Evolutionary conservation across 2,113 vertebrate species (phyloP), one percentile per base, ranked within the genome.

Genomic region (Empidonax traillii): DNA sequence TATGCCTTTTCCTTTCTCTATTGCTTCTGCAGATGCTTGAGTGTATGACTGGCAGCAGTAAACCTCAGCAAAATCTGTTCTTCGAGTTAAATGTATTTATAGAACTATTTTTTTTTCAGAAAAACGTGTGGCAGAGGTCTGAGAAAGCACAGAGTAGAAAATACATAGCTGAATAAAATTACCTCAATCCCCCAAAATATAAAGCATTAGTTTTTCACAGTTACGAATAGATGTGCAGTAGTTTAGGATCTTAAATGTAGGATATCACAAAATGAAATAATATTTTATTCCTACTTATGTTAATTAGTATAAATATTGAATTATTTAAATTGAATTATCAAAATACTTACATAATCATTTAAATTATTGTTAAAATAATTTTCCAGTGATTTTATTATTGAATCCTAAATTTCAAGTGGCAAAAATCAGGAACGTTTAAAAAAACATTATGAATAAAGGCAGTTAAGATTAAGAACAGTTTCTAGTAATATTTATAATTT

Each of bases 11-110:
- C 18, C 44, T 75, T 74, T 63, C 27, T 73, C 27, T 59, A 8
- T 33, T 87, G 46, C 61, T 75, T 7, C 73, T 80, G 39, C 39
- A 71, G 35, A 17, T 61, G 35, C 44, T 79, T 25, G 55, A 83
- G 39, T 0, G 0, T 21, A 5, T 59, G 61, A 75, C 51, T 69
- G 77, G 79, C 0, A 6, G 37, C 46, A 80, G 21, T 41, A 71
- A 66, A 59, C 51, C 33, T 41, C 44, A 51, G 28, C 28, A 87
- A 74, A 79, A 74, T 65, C n/a, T 61, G 44, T 84, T 51, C 72
- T 90, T 43, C 31, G 10, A 78, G 22, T 56, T 59, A 44, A 78
- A 65, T 67, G 30, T 30, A 39, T 33, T 75, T 90, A 28, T 9
- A 65, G 67, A 71, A 20, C 5, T 75, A 8, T 75, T 66, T 84